Evolutionary conservation across 2,113 vertebrate species (phyloP).

Genomic region (Furnarius figulus): DNA sequence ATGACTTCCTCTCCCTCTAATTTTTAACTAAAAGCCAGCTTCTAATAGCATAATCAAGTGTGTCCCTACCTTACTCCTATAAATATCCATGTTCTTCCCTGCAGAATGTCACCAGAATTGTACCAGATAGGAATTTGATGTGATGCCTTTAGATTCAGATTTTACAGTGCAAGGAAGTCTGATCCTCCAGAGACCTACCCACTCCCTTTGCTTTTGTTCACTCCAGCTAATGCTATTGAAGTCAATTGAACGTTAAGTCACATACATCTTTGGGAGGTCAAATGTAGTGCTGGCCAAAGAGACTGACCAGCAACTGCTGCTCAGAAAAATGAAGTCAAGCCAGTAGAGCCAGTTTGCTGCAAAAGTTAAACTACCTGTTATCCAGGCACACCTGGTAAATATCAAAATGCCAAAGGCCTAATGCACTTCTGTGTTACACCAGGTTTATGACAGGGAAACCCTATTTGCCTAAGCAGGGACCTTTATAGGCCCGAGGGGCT

Average conservation of each 20-base stretch:
- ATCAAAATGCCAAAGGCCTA: not conserved
- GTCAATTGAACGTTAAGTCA: rapidly evolving
- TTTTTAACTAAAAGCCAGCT: not conserved
- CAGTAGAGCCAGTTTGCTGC: not conserved
- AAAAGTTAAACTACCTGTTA: not conserved
- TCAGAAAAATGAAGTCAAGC: not conserved
- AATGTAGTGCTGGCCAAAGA: rapidly evolving
- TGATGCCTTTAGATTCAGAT: not conserved
- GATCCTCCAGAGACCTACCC: not conserved
- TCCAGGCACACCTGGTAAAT: constrained; percentile 5
- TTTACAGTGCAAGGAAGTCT: not conserved
- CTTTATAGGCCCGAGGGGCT: not conserved
- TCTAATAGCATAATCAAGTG: not conserved
- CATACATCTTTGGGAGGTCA: not conserved
- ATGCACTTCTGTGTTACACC: not conserved
- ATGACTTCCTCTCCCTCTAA: not conserved
- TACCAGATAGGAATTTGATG: not conserved
- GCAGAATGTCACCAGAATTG: not conserved
- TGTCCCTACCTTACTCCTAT: not conserved
- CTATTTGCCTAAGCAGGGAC: not conserved
- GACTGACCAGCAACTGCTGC: not conserved
- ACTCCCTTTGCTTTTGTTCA: not conserved
- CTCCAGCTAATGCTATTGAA: not conserved
- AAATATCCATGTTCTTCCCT: not conserved
- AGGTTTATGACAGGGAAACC: not conserved